Evolutionary conservation across 2,797 vertebrate species (phyloP).

Genomic region (Falco rusticolus): DNA sequence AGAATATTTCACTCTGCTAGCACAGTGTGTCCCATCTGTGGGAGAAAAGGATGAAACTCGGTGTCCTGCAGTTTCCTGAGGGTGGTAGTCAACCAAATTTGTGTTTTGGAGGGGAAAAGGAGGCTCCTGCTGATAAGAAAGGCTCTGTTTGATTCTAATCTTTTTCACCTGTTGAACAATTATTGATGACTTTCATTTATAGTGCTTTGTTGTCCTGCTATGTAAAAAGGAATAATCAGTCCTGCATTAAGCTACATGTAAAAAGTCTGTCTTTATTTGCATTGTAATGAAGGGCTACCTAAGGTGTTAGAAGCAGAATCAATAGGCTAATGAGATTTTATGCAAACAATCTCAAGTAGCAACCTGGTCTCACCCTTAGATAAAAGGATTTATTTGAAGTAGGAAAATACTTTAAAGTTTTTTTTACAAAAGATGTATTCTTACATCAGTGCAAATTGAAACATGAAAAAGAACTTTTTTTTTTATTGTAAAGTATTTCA

Average conservation of each 20-base stretch:
- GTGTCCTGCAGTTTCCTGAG: neutral
- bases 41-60: neutral
- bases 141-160: neutral
- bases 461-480: neutral
- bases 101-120: neutral
- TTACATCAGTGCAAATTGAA: slow-evolving; percentile 7
- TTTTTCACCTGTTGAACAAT: slow-evolving; percentile 39
- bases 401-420: neutral
- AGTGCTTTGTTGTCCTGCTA: neutral
- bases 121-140: neutral
- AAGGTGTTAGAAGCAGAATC: slow-evolving; percentile 58
- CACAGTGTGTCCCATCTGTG: too few species aligned
- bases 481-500: neutral
- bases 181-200: slow-evolving; percentile 55
- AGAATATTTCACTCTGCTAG: neutral
- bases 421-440: neutral
- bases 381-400: slow-evolving; percentile 61
- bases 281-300: slow-evolving; percentile 64
- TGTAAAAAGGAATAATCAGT: slow-evolving; percentile 36
- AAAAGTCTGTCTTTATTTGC: slow-evolving; percentile 55
- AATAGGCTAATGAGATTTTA: slow-evolving; percentile 73
- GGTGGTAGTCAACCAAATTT: neutral
- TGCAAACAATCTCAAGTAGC: slow-evolving; percentile 59
- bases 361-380: slow-evolving; percentile 30
- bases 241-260: slow-evolving; percentile 12